phyloP scores from a whole-genome alignment of 2,888 invertebrate species.

The Nephrotoma appendiculata region DNA sequence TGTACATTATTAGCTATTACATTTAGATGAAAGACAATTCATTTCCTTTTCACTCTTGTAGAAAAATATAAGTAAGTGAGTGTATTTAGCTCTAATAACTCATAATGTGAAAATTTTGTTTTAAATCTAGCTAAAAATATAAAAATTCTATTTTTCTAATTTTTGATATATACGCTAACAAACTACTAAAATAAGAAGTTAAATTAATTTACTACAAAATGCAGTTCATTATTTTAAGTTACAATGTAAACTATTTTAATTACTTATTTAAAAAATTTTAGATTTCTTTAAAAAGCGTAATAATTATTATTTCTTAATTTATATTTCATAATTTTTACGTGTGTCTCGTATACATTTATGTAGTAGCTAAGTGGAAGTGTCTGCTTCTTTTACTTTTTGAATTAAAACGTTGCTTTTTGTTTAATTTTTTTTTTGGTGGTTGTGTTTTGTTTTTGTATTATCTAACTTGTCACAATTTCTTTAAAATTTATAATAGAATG shows the following conservation, averaged over 20 bases:
- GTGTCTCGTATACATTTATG: neutral
- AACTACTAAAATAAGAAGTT: neutral
- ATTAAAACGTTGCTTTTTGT: neutral
- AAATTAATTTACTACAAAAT: neutral
- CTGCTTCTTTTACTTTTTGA: neutral
- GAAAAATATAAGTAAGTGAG: neutral
- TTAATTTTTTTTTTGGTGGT: neutral
- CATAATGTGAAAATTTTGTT: neutral
- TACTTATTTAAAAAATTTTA: neutral
- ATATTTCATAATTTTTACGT: neutral
- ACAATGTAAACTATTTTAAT: neutral
- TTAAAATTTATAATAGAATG: neutral
- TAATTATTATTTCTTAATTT: neutral
- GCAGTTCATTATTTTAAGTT: neutral
- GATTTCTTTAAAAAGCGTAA: neutral
- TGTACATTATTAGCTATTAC: neutral
- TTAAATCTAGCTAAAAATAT: neutral
- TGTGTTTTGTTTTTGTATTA: neutral
- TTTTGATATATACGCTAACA: neutral
- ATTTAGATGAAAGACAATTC: neutral
- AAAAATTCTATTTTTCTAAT: neutral
- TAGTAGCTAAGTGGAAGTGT: neutral
- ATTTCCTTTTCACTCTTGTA: neutral
- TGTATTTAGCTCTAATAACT: neutral
- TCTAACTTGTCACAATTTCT: neutral